phyloP scores from a whole-genome alignment of 2,888 invertebrate genomes.

The Watsonalla cultraria region DNA sequence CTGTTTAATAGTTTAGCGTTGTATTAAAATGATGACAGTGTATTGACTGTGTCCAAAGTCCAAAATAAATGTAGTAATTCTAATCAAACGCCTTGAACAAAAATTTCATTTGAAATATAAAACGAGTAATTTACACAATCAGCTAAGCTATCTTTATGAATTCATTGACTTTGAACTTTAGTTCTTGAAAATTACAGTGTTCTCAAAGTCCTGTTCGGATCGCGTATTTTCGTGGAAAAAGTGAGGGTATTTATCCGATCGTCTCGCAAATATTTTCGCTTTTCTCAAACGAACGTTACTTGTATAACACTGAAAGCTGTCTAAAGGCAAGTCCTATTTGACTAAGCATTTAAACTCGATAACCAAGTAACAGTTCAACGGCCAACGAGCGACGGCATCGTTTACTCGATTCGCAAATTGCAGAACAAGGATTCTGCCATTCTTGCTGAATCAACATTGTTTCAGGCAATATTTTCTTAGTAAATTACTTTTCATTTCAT shows the following conservation, averaged over 20 bases:
- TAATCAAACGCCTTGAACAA: too few species aligned
- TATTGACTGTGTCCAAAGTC: too few species aligned
- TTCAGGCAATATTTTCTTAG: too few species aligned
- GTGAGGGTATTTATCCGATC: not conserved
- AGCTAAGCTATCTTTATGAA: too few species aligned
- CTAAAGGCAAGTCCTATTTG: not conserved
- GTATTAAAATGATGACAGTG: too few species aligned
- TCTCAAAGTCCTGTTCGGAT: too few species aligned
- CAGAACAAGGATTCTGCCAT: not conserved
- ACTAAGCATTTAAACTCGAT: not conserved
- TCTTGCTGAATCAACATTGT: not conserved
- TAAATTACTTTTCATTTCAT: too few species aligned
- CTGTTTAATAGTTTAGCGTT: slow-evolving; percentile 15
- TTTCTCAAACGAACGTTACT: not conserved
- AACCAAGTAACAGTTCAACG: not conserved
- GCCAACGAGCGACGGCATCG: not conserved
- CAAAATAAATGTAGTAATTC: slow-evolving; percentile 14
- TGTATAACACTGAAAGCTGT: not conserved
- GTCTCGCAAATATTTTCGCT: not conserved
- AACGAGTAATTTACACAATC: too few species aligned
- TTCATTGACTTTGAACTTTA: too few species aligned
- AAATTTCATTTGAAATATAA: too few species aligned
- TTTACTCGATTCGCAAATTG: not conserved
- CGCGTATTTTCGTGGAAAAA: too few species aligned
- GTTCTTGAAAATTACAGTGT: too few species aligned